Conservation (phyloP, 2,888 invertebrate species). For the Patella caerulea region DNA sequence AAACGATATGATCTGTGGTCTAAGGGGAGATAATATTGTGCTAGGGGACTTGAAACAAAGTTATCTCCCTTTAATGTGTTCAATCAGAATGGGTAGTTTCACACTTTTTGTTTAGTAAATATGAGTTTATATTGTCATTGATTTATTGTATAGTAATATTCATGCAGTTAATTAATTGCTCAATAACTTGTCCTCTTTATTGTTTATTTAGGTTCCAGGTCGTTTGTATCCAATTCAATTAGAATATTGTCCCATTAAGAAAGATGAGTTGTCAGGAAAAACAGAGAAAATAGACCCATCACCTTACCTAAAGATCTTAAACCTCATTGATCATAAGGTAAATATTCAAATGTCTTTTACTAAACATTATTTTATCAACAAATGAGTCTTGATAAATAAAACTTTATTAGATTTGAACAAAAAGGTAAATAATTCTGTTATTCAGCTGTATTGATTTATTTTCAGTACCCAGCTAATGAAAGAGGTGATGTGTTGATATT, state of each 20-base stretch:
- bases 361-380: too few relatives aligned
- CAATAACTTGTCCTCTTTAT: neutral
- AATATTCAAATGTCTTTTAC: neutral
- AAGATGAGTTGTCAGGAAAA: constrained; percentile 74
- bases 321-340: constrained; percentile 73
- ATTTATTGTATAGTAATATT: too few relatives aligned
- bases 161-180: neutral
- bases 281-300: constrained; percentile 88
- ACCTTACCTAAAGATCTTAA: constrained; percentile 93
- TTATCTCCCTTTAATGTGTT: too few relatives aligned
- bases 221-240: constrained; percentile 93
- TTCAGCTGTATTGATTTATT: neutral
- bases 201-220: constrained; percentile 85
- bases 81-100: too few relatives aligned
- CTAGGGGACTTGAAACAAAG: too few relatives aligned
- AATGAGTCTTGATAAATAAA: too few relatives aligned
- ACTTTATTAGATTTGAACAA: too few relatives aligned
- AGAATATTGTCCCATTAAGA: constrained; percentile 76
- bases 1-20: too few relatives aligned
- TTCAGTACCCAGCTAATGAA: constrained; percentile 82
- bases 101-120: too few relatives aligned
- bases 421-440: neutral
- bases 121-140: too few relatives aligned
- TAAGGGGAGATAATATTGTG: too few relatives aligned
- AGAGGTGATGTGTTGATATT: constrained; percentile 96